A percentile compares a stretch with the other conserved stretches of the same genome.
Evolutionary conservation across 2,797 vertebrate genomes (phyloP).

Genomic region (Dallia pectoralis): DNA sequence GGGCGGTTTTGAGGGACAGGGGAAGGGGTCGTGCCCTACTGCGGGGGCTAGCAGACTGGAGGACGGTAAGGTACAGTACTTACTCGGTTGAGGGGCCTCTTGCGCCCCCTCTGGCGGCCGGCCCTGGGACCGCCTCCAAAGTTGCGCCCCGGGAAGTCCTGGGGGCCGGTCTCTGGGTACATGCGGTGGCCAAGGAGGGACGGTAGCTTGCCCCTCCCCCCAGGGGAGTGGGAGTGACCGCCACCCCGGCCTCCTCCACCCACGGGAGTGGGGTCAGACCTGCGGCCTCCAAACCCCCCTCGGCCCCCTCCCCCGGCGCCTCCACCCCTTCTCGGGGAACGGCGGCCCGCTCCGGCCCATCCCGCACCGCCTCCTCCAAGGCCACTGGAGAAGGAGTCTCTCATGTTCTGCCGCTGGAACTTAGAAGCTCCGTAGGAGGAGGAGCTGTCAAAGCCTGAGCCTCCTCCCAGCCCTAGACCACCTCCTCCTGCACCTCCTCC

Average conservation of each 20-base stretch:
- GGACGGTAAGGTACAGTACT: constrained; percentile 63
- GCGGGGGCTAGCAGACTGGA: constrained; percentile 41
- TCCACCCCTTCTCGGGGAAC: constrained; percentile 78
- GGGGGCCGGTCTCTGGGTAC: constrained; percentile 83
- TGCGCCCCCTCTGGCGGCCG: constrained; percentile 86
- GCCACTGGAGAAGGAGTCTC: constrained; percentile 78
- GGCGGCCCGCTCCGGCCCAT: constrained; percentile 77
- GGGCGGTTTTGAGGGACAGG: constrained; percentile 12
- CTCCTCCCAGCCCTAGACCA: too few species aligned
- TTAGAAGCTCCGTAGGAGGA: constrained; percentile 82
- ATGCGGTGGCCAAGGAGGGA: constrained; percentile 93
- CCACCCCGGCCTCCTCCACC: constrained; percentile 67
- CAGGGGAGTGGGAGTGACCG: constrained; percentile 64
- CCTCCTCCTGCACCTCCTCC: constrained; percentile 68
- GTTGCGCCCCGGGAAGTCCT: constrained; percentile 84
- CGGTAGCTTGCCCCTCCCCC: constrained; percentile 87
- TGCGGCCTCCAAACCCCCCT: constrained; percentile 75
- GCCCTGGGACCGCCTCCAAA: constrained; percentile 83
- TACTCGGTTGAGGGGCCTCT: constrained; percentile 86
- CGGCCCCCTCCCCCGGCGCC: constrained; percentile 67
- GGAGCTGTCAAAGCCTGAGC: constrained; percentile 70
- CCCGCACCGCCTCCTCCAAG: constrained; percentile 72
- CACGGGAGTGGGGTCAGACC: constrained; percentile 72
- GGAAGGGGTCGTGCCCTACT: constrained; percentile 48
- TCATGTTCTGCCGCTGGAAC: constrained; percentile 77